A percentile compares a stretch with the other conserved stretches of the same genome.
These are phyloP conservation scores for Dastarcus helophoroides DNA, from an alignment of 2,888 invertebrate genomes.

Conservation along the genomic window DNA sequence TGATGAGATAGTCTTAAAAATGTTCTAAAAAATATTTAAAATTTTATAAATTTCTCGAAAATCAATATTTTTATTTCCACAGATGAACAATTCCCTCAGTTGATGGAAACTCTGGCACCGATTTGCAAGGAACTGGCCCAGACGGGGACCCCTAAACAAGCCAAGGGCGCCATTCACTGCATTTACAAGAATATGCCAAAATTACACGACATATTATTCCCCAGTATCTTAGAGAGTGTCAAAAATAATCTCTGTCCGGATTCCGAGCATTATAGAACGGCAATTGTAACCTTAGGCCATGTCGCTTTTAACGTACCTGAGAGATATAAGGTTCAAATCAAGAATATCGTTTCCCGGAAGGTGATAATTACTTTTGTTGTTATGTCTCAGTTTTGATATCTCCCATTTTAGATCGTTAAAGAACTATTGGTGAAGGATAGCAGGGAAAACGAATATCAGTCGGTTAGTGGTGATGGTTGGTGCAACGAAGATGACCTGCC, in stretches of 20 bases:
- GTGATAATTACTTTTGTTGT: constrained; percentile 38
- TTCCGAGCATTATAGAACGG: constrained; percentile 78
- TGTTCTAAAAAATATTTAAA: background rate
- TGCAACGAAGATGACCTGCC: constrained; percentile 78
- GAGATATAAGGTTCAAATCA: constrained; percentile 80
- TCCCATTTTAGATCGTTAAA: constrained; percentile 66
- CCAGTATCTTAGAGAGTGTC: constrained; percentile 69
- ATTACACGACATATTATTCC: constrained; percentile 65
- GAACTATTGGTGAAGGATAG: constrained; percentile 80
- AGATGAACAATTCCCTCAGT: constrained; percentile 60
- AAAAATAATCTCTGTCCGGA: constrained; percentile 63
- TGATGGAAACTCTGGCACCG: constrained; percentile 70
- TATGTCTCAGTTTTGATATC: background rate
- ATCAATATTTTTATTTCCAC: background rate
- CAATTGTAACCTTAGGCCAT: constrained; percentile 89
- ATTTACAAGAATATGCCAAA: constrained; percentile 71
- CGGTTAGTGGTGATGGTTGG: constrained; percentile 44
- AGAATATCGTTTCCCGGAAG: constrained; percentile 88
- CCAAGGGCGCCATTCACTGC: constrained; percentile 92
- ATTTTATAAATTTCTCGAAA: constrained; percentile 2
- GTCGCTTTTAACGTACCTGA: constrained; percentile 87
- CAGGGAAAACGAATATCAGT: constrained; percentile 37
- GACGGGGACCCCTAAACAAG: constrained; percentile 86
- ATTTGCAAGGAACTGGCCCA: constrained; percentile 81
- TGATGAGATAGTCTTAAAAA: background rate